These are phyloP conservation scores for Bergia sp. DNA, from an alignment of 92 coral and sea anemone species.

Conservation along the genomic window DNA sequence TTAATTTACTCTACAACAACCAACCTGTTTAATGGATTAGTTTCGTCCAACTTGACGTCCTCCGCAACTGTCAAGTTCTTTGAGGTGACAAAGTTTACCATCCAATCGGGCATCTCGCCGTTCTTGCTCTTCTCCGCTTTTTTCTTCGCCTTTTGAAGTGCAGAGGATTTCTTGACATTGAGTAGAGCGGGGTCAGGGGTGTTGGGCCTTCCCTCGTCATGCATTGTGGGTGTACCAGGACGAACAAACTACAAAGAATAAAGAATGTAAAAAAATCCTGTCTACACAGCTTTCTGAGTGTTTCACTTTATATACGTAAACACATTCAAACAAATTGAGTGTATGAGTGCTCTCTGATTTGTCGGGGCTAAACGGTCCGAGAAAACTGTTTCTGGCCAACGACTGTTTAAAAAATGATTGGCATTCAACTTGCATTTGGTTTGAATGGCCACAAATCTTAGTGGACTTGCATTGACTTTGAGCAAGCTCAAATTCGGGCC, in stretches of 20 bases:
- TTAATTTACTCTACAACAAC: not conserved
- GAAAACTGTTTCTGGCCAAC: too few species aligned
- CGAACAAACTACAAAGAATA: slow-evolving; percentile 60
- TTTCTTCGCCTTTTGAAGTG: slow-evolving; percentile 28
- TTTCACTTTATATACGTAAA: not conserved
- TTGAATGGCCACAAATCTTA: too few species aligned
- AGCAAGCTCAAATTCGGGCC: too few species aligned
- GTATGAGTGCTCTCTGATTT: not conserved
- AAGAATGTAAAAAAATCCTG: not conserved
- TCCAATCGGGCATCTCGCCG: slow-evolving; percentile 93
- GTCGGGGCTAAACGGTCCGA: too few species aligned
- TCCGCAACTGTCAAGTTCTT: slow-evolving; percentile 80
- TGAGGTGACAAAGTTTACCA: slow-evolving; percentile 78
- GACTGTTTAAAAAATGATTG: too few species aligned
- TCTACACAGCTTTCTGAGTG: not conserved
- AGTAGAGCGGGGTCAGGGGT: slow-evolving; percentile 42
- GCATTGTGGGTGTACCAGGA: slow-evolving; percentile 68
- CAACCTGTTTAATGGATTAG: slow-evolving; percentile 36
- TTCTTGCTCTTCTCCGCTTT: slow-evolving; percentile 47
- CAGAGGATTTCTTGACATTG: slow-evolving; percentile 14
- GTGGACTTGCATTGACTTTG: too few species aligned
- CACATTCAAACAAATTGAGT: too few species aligned
- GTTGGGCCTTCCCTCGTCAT: slow-evolving; percentile 50
- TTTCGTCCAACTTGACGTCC: slow-evolving; percentile 81
- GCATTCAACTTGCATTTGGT: too few species aligned